A percentile compares a stretch with the other conserved stretches of the same genome.
Evolutionary conservation across 2,888 invertebrate genomes (phyloP).

Genomic region (Nemurella pictetii): DNA sequence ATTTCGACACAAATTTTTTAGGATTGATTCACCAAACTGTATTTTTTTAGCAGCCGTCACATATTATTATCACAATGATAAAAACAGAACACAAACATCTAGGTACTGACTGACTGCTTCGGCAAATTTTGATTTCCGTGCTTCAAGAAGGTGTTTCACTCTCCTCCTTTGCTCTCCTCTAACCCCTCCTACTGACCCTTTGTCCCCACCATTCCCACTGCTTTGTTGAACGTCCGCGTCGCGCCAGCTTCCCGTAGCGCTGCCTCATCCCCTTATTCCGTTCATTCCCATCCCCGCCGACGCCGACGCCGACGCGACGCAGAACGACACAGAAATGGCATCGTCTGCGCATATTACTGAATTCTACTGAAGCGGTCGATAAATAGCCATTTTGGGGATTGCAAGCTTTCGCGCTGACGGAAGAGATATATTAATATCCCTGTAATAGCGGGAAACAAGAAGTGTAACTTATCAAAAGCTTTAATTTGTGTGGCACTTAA

Average conservation of each 20-base stretch:
- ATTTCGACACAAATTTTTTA: conserved; percentile 1
- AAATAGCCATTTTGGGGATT: not conserved
- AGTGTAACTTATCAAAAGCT: not conserved
- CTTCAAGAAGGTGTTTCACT: too few species aligned
- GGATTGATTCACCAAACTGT: too few species aligned
- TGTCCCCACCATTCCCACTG: too few species aligned
- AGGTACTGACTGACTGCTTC: too few species aligned
- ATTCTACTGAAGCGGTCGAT: not conserved
- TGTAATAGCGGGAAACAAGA: not conserved
- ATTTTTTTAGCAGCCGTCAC: too few species aligned
- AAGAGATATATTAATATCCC: not conserved
- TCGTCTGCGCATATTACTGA: not conserved
- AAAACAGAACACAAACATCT: too few species aligned
- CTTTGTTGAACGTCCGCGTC: not conserved
- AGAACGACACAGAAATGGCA: not conserved
- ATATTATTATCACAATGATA: too few species aligned
- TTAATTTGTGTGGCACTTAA: not conserved
- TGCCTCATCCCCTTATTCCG: too few species aligned
- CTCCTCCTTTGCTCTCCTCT: too few species aligned
- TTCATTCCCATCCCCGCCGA: too few species aligned
- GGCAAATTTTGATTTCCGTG: too few species aligned
- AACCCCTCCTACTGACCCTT: too few species aligned
- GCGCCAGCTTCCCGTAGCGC: not conserved
- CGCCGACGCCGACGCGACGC: not conserved
- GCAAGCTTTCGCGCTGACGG: not conserved